Evolutionary conservation across 2,797 vertebrate genomes (phyloP), one percentile per base, ranked within the genome.

Genomic region (Salarias fasciatus): DNA sequence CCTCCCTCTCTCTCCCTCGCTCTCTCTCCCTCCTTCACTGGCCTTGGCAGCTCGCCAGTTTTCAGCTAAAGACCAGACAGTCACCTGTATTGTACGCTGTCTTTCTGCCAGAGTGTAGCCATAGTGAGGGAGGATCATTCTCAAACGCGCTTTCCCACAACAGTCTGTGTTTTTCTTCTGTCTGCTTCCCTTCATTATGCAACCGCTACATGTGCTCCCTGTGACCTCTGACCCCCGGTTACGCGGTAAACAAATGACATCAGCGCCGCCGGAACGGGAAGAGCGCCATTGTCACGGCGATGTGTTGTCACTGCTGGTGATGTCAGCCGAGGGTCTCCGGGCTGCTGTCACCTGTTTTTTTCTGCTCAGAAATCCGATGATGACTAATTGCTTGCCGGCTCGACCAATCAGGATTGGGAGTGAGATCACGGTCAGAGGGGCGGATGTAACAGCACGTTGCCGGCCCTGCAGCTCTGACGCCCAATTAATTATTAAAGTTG

Each of bases 181-280:
- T 29, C 50, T 64, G 24, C n/a, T 0, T 49, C 57, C 56, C 45
- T 48, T 56, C 28, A 80, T 85, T 82, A 77, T 71, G 58, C 66
- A 83, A 74, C 54, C 5, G 30, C 51, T 66, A 49, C 74, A 69
- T 63, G 75, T 71, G 70, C 67, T 56, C 18, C 18, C 65, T 42
- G 15, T 63, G 77, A 85, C 72, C 83, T 44, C 59, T 65, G 72
- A 86, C 85, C 81, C 60, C 53, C 37, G 30, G 41, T 1, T 58
- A 84, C 70, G 70, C 41, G 67, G 81, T 89, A 91, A 91, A 89
- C 83, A 90, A 82, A 75, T 89, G 69, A 87, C 87, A 69, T 87
- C 82, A 89, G 49, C 0, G 46, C 45, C 67, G 11, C 45, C 67
- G 11, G 43, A 74, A 70, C 5, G 14, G 75, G 72, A 77, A 85